phyloP scores from a whole-genome alignment of 2,888 invertebrate genomes.

The Temnothorax ravouxi region DNA sequence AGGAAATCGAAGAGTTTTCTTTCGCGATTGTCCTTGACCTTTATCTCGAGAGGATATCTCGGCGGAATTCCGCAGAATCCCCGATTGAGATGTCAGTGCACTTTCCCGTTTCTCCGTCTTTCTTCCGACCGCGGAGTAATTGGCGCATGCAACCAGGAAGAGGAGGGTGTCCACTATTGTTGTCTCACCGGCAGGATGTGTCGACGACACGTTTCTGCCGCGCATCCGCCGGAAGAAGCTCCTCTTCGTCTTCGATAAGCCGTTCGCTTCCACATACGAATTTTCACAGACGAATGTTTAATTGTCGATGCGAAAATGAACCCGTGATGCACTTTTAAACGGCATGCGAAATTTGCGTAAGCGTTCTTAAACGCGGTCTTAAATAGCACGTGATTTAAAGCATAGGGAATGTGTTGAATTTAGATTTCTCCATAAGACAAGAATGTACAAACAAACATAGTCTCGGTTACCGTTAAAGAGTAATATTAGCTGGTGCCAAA shows the following conservation, averaged over 20 bases:
- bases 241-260: slow-evolving; percentile 69
- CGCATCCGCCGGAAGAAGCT: slow-evolving; percentile 80
- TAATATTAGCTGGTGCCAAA: neutral
- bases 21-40: slow-evolving; percentile 29
- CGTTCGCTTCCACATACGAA: neutral
- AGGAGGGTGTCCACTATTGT: slow-evolving; percentile 69
- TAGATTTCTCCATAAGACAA: neutral
- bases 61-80: neutral
- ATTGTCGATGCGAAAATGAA: neutral
- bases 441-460: neutral
- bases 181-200: slow-evolving; percentile 74
- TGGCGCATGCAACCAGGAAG: slow-evolving; percentile 68
- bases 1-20: neutral
- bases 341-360: neutral
- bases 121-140: slow-evolving; percentile 57
- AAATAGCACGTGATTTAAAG: neutral
- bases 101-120: slow-evolving; percentile 1
- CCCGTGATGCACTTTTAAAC: neutral
- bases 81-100: slow-evolving; percentile 26
- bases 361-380: neutral
- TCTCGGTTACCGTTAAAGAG: neutral
- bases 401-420: neutral
- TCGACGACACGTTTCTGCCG: slow-evolving; percentile 77
- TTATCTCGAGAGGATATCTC: slow-evolving; percentile 22
- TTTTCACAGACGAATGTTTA: slow-evolving; percentile 7